A percentile compares a stretch with the other conserved stretches of the same genome.
Evolutionary conservation across 2,888 invertebrate genomes (phyloP).

Genomic region (Spatulosminthurus flaviceps): DNA sequence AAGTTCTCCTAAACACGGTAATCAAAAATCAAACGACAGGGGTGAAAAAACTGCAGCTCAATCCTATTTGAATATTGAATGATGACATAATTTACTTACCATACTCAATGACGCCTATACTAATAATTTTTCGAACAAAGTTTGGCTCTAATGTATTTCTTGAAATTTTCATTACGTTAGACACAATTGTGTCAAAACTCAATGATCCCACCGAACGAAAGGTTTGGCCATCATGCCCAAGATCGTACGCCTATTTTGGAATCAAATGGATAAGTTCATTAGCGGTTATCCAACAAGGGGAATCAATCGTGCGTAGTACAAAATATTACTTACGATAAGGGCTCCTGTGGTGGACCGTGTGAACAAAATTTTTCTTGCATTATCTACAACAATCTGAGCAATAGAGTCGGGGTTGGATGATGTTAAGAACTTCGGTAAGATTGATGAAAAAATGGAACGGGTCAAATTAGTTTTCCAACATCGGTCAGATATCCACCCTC

Average conservation of each 20-base stretch:
- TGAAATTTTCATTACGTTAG: conserved; percentile 80
- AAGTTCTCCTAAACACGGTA: conserved; percentile 67
- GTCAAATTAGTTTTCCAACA: conserved; percentile 91
- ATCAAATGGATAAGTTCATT: too few relatives aligned
- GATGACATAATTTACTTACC: conserved; percentile 50
- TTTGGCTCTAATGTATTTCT: conserved; percentile 72
- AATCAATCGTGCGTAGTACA: too few relatives aligned
- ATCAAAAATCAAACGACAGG: neutral
- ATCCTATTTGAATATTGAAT: too few relatives aligned
- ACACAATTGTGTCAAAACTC: conserved; percentile 74
- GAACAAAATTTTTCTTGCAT: conserved; percentile 87
- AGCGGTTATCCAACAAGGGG: too few relatives aligned
- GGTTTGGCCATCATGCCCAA: conserved; percentile 80
- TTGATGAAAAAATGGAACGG: conserved; percentile 54
- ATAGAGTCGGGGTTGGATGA: conserved; percentile 75
- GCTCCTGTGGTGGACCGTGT: conserved; percentile 87
- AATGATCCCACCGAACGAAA: conserved; percentile 78
- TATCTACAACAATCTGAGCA: conserved; percentile 86
- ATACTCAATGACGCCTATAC: conserved; percentile 56
- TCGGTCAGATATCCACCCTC: conserved; percentile 93
- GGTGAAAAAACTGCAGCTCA: conserved; percentile 16
- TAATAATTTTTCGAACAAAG: conserved; percentile 56
- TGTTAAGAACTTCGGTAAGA: conserved; percentile 51
- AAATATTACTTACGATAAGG: conserved; percentile 65
- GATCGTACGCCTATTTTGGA: conserved; percentile 91